A percentile compares a stretch with the other conserved stretches of the same genome.
These are phyloP conservation scores for Otis tarda DNA, from an alignment of 2,113 vertebrate species.

Conservation along the genomic window DNA sequence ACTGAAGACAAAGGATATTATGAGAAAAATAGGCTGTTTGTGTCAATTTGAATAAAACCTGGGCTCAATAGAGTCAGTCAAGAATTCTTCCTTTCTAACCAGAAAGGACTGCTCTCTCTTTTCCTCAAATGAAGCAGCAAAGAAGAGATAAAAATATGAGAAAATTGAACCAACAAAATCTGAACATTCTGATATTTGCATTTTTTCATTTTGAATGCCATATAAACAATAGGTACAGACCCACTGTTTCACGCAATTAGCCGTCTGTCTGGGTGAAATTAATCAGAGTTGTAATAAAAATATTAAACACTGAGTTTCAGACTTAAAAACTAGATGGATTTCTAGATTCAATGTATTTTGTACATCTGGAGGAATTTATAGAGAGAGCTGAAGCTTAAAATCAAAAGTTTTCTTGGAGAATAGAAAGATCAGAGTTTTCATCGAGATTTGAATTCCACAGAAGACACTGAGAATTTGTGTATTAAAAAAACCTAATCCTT, in stretches of 20 bases:
- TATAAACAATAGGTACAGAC: background rate
- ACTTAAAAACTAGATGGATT: background rate
- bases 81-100: background rate
- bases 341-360: background rate
- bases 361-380: background rate
- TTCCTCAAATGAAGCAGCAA: background rate
- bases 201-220: background rate
- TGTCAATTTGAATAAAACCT: background rate
- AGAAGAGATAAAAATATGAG: background rate
- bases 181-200: background rate
- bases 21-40: background rate
- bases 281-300: background rate
- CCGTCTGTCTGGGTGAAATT: background rate
- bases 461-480: background rate
- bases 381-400: background rate
- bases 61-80: background rate
- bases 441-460: background rate
- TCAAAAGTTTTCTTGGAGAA: background rate
- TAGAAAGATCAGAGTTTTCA: background rate
- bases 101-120: background rate
- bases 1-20: background rate
- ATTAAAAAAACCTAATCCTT: background rate
- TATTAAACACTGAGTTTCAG: background rate
- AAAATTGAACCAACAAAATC: background rate
- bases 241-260: background rate